These are phyloP conservation scores for Pangasius djambal DNA, from an alignment of 2,797 vertebrate genomes.

Conservation along the genomic window DNA sequence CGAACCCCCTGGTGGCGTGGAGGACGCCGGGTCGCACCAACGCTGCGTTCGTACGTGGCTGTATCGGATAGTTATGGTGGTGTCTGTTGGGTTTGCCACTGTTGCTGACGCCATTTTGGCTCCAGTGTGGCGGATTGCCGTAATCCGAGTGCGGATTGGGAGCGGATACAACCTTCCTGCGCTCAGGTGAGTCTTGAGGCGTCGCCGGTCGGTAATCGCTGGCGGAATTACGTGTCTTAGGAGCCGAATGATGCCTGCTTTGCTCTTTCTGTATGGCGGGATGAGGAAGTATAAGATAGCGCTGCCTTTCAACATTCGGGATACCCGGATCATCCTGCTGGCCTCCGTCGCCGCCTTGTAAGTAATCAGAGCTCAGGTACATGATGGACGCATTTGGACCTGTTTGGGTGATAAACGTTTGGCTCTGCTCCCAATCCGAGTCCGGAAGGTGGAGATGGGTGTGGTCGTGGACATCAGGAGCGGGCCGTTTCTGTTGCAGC, in stretches of 20 bases:
- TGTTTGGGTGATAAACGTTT: constrained; percentile 82
- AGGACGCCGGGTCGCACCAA: constrained; percentile 71
- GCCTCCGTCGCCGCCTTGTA: constrained; percentile 72
- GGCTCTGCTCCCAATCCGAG: constrained; percentile 86
- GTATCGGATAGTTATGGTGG: constrained; percentile 65
- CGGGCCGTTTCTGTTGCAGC: constrained; percentile 88
- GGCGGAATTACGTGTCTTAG: constrained; percentile 75
- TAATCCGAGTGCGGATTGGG: constrained; percentile 85
- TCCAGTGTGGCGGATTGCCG: constrained; percentile 80
- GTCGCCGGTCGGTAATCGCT: constrained; percentile 86
- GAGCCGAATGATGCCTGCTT: constrained; percentile 66
- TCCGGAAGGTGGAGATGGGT: constrained; percentile 68
- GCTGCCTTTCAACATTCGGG: constrained; percentile 79
- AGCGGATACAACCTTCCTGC: constrained; percentile 88
- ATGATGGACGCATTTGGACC: constrained; percentile 75
- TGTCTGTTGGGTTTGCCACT: constrained; percentile 79
- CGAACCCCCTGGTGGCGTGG: constrained; percentile 73
- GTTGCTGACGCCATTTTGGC: constrained; percentile 85
- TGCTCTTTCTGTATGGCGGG: constrained; percentile 73
- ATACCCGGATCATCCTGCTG: constrained; percentile 74
- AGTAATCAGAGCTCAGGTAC: constrained; percentile 82
- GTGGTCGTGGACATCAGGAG: constrained; percentile 61
- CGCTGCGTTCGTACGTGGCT: constrained; percentile 68
- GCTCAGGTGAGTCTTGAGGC: constrained; percentile 87
- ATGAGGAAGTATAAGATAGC: constrained; percentile 75